Percentiles rank a stretch among this genome's conserved stretches.
These are phyloP conservation scores for Eurytoma adleriae DNA, from an alignment of 2,888 invertebrate genomes.

Conservation along the genomic window DNA sequence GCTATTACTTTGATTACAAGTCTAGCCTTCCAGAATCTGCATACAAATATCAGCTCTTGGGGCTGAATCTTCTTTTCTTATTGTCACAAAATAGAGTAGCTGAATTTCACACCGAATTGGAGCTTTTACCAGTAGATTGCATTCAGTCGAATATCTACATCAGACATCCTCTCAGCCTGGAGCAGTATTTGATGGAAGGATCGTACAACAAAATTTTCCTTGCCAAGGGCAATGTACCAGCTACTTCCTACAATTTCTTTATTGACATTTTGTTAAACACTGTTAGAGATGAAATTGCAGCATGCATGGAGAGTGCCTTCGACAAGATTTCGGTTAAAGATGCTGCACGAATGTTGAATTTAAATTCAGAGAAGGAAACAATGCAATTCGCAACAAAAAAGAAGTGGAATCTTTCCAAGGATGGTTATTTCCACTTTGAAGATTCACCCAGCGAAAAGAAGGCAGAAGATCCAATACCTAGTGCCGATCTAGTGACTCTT, in stretches of 20 bases:
- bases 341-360: constrained; percentile 92
- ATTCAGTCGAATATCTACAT: constrained; percentile 96
- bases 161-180: constrained; percentile 94
- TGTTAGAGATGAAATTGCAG: constrained; percentile 96
- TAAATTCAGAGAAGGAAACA: constrained; percentile 86
- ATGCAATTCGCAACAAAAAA: constrained; percentile 89
- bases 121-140: constrained; percentile 92
- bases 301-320: constrained; percentile 97
- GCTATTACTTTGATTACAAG: constrained; percentile 95
- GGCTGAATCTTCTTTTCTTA: constrained; percentile 94
- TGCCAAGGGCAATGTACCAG: constrained; percentile 94
- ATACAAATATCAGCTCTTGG: constrained; percentile 95
- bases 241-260: constrained; percentile 96
- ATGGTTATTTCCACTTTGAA: constrained; percentile 89
- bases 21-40: constrained; percentile 92
- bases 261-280: constrained; percentile 97
- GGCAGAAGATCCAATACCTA: constrained; percentile 88
- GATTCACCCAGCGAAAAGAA: constrained; percentile 84
- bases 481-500: constrained; percentile 93
- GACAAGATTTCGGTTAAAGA: constrained; percentile 91
- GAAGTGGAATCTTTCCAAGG: constrained; percentile 88
- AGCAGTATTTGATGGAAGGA: constrained; percentile 99
- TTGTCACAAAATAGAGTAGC: constrained; percentile 97
- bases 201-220: constrained; percentile 95
- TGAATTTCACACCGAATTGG: constrained; percentile 98